These are phyloP conservation scores for Chanos chanos DNA, from an alignment of 2,797 vertebrate species.

Conservation along the genomic window DNA sequence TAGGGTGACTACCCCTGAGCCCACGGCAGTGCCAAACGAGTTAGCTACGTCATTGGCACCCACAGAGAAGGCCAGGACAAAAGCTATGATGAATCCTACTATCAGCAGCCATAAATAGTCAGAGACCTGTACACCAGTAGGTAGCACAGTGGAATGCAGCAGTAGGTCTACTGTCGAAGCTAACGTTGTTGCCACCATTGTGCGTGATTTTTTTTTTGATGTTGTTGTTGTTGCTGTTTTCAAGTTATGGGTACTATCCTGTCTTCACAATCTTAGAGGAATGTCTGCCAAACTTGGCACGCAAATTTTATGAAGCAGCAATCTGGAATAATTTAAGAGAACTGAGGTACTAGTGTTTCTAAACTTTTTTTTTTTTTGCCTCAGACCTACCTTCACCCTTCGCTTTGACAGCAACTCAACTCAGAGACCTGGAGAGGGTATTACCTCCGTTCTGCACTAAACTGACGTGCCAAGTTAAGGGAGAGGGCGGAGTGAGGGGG, in stretches of 20 bases:
- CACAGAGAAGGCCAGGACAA: conserved; percentile 93
- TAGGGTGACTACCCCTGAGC: conserved; percentile 93
- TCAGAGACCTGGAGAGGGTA: conserved; percentile 34
- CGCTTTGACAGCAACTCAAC: conserved; percentile 56
- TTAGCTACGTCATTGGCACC: conserved; percentile 98
- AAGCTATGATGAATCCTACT: conserved; percentile 94
- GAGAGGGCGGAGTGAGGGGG: conserved; percentile 61
- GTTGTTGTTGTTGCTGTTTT: no score
- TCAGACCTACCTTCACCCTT: conserved; percentile 51
- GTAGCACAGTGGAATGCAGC: conserved; percentile 29
- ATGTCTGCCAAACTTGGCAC: conserved; percentile 46
- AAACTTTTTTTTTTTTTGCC: conserved; percentile 57
- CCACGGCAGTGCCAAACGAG: conserved; percentile 95
- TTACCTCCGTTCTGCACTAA: conserved; percentile 55
- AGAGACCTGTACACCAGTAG: conserved; percentile 29
- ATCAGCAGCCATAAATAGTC: conserved; percentile 83
- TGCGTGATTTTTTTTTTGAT: conserved; percentile 50
- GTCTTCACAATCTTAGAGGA: conserved; percentile 62
- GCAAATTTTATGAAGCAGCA: conserved; percentile 52
- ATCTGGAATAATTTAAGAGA: conserved; percentile 65
- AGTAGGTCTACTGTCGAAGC: conserved; percentile 54
- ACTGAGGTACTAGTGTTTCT: conserved; percentile 73
- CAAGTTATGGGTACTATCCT: conserved; percentile 34
- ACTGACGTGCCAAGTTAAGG: conserved; percentile 57
- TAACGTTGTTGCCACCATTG: conserved; percentile 68